phyloP scores from a whole-genome alignment of 2,797 vertebrate species.

The Sphenopsis melanotis region DNA sequence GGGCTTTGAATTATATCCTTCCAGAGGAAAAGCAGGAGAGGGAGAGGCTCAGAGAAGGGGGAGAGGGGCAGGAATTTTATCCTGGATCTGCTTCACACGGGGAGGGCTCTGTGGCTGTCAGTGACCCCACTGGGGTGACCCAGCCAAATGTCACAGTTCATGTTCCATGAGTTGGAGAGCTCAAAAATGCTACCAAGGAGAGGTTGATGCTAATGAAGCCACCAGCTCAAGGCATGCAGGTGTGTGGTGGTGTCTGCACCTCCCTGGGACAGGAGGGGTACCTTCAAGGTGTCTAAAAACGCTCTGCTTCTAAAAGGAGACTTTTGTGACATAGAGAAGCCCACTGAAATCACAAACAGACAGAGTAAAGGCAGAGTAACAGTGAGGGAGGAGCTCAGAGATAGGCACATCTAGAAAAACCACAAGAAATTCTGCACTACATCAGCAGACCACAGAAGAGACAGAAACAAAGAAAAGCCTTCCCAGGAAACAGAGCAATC shows the following conservation, averaged over 20 bases:
- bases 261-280: constrained; percentile 81
- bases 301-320: constrained; percentile 89
- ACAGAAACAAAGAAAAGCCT: constrained; percentile 2
- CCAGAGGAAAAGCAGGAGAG: background rate
- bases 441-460: constrained; percentile 24
- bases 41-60: background rate
- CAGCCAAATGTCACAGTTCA: constrained; percentile 38
- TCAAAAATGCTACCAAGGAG: constrained; percentile 51
- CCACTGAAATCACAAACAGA: constrained; percentile 98
- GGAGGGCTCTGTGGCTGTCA: constrained; percentile 4
- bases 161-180: constrained; percentile 49
- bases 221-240: constrained; percentile 85
- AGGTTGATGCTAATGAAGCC: constrained; percentile 61
- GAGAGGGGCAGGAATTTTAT: background rate
- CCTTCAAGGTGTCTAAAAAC: constrained; percentile 89
- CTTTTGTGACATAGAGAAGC: constrained; percentile 86
- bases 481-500: background rate
- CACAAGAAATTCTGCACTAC: constrained; percentile 32
- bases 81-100: constrained; percentile 76
- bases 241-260: constrained; percentile 83
- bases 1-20: background rate
- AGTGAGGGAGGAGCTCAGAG: constrained; percentile 48
- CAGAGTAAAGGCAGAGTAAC: constrained; percentile 71
- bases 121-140: constrained; percentile 44
- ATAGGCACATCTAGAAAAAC: constrained; percentile 57